Evolutionary conservation across 2,888 invertebrate genomes (phyloP).

Genomic region (Hirtodrosophila trivittata): DNA sequence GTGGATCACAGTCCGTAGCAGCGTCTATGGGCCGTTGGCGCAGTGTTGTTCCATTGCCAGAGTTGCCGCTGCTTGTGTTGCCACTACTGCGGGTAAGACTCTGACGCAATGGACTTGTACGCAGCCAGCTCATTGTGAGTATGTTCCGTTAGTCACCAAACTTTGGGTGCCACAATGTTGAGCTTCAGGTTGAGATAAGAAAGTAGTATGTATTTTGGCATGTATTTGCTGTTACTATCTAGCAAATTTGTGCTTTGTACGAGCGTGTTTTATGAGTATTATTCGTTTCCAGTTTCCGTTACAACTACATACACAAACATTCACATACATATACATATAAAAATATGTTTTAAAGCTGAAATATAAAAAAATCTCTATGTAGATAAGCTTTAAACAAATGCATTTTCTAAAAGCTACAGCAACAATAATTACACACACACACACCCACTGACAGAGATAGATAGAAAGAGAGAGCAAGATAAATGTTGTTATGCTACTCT

Average conservation of each 20-base stretch:
- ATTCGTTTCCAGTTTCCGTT: slow-evolving; percentile 42
- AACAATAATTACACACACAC: slow-evolving; percentile 16
- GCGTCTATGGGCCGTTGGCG: slow-evolving; percentile 87
- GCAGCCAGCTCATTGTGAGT: slow-evolving; percentile 88
- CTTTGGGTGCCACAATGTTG: slow-evolving; percentile 36
- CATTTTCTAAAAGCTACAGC: slow-evolving; percentile 17
- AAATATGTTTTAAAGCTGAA: slow-evolving; percentile 31
- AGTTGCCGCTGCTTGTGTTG: slow-evolving; percentile 33
- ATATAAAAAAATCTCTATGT: slow-evolving; percentile 16
- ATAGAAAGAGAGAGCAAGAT: slow-evolving; percentile 5
- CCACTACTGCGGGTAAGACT: slow-evolving; percentile 85
- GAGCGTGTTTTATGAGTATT: slow-evolving; percentile 43
- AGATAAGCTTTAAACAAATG: slow-evolving; percentile 40
- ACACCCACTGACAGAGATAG: not conserved
- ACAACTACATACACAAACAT: slow-evolving; percentile 18
- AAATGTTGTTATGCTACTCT: slow-evolving; percentile 9
- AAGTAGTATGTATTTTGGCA: slow-evolving; percentile 49
- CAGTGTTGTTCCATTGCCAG: slow-evolving; percentile 36
- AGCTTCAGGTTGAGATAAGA: slow-evolving; percentile 54
- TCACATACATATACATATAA: slow-evolving; percentile 4
- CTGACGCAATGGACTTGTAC: slow-evolving; percentile 85
- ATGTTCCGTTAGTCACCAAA: slow-evolving; percentile 23
- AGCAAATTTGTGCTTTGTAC: slow-evolving; percentile 34
- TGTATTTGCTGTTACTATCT: slow-evolving; percentile 44
- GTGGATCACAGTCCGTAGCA: slow-evolving; percentile 91